Base-by-base conservation (phyloP, 2,113 vertebrate species). In the Capreolus pygargus region DNA sequence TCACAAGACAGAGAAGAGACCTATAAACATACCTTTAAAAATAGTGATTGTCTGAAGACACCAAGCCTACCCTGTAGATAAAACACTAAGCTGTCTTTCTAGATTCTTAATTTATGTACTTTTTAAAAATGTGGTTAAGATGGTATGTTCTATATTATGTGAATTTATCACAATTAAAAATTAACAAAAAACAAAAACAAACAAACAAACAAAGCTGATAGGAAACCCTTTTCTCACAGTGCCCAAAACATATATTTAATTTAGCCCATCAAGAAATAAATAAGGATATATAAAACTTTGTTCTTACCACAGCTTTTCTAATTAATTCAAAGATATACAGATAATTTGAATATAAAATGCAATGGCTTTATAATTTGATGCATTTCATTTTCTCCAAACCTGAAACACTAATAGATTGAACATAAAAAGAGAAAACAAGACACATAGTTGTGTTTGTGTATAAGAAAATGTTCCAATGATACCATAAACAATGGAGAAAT, bases 381-480 rank as follows among this genome's bases (percentile, higher is more conserved):
- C 10, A 55, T 15, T 13, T n/a, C 60, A 36, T 21, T n/a, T 55
- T 83, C 54, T 83, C 21, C 27, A 94, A 50, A 78, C 25, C 43
- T 1, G 4, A 21, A 60, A 7, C 8, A 15, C 17, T 67, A 74
- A 58, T 19, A 60, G 47, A 58, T 39, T 45, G 45, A 91, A n/a
- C 3, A 36, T 50, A 16, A 74, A n/a, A 17, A 50, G 2, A 30
- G 13, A 21, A 45, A 85, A 52, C 1, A 55, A 84, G 36, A 55
- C 33, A 13, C 1, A 11, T 4, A 39, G 9, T 1, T 55, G 61
- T 19, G 6, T 0, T 78, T 21, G 30, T 19, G 9, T 30, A 14
- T 57, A 79, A 57, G 54, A 50, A 55, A n/a, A 47, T 23, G 13
- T 27, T 64, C 5, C 9, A 27, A 1, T 13, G 54, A 70, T 55